phyloP scores from a whole-genome alignment of 2,113 vertebrate genomes.

The Siniperca chuatsi region DNA sequence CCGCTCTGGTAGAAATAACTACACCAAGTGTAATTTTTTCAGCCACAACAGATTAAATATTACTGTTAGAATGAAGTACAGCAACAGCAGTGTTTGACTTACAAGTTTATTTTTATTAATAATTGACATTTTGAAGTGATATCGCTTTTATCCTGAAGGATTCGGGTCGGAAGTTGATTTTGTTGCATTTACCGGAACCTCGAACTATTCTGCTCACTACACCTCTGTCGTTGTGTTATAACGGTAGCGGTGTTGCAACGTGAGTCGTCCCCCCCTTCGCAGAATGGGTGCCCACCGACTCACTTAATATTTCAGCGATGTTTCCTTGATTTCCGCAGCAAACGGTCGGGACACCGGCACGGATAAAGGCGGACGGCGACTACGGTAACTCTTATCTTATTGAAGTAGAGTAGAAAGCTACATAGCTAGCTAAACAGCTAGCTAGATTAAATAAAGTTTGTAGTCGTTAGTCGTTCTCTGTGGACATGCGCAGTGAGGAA shows the following conservation, averaged over 20 bases:
- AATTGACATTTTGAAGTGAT: background rate
- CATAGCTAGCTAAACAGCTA: too few relatives aligned
- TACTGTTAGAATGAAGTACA: background rate
- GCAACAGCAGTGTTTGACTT: too few relatives aligned
- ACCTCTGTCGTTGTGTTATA: background rate
- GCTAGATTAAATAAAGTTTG: background rate
- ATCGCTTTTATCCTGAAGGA: conserved; percentile 25
- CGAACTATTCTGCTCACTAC: background rate
- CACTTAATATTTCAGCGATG: background rate
- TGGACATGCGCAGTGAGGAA: conserved; percentile 19
- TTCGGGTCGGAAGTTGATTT: background rate
- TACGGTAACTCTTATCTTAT: background rate
- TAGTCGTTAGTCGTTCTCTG: background rate
- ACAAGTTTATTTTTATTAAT: background rate
- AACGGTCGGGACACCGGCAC: background rate
- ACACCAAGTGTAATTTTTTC: background rate
- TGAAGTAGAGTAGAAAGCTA: too few relatives aligned
- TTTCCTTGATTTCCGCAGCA: background rate
- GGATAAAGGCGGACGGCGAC: background rate
- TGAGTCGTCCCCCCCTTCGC: background rate
- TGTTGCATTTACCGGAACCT: background rate
- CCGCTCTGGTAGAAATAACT: too few relatives aligned
- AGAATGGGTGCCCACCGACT: background rate
- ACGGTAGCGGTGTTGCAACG: background rate
- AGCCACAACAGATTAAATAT: background rate